These are phyloP conservation scores for Syncerus caffer DNA, from an alignment of 2,797 vertebrate genomes.

Conservation along the genomic window DNA sequence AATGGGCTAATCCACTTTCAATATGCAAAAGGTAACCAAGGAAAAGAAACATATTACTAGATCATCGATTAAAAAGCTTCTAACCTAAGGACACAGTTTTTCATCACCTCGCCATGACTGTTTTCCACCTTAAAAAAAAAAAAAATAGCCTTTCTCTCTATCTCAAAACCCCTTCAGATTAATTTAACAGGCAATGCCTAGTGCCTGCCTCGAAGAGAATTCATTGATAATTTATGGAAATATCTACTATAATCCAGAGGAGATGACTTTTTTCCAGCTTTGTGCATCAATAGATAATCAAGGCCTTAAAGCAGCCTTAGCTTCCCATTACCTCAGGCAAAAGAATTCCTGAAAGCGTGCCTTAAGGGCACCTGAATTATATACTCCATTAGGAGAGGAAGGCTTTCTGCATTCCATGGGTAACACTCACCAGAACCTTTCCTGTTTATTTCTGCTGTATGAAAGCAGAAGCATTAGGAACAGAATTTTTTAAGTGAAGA, in stretches of 20 bases:
- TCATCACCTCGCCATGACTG: slow-evolving; percentile 82
- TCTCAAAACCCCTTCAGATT: slow-evolving; percentile 82
- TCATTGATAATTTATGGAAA: slow-evolving; percentile 99
- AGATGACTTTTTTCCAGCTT: slow-evolving; percentile 97
- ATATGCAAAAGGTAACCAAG: slow-evolving; percentile 81
- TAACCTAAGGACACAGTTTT: slow-evolving; percentile 87
- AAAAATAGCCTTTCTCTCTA: slow-evolving; percentile 74
- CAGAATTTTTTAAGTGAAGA: slow-evolving; percentile 91
- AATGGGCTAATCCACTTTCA: slow-evolving; percentile 87
- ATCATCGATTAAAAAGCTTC: slow-evolving; percentile 94
- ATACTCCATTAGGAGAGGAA: slow-evolving; percentile 97
- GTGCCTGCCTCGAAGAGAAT: slow-evolving; percentile 89
- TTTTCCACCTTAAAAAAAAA: slow-evolving; percentile 74
- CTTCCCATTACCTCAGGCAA: slow-evolving; percentile 99
- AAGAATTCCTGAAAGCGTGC: slow-evolving; percentile 99
- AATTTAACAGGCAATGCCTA: slow-evolving; percentile 88
- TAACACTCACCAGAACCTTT: slow-evolving; percentile 92
- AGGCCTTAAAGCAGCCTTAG: slow-evolving; percentile 97
- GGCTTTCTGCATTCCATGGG: slow-evolving; percentile 94
- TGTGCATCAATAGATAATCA: slow-evolving; percentile 99
- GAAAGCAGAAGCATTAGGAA: slow-evolving; percentile 89
- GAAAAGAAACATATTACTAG: slow-evolving; percentile 85
- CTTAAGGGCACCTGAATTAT: slow-evolving; percentile 99
- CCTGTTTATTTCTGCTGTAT: slow-evolving; percentile 89
- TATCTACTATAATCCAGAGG: slow-evolving; percentile 97